These are phyloP conservation scores for Caenorhabditis latens DNA, from an alignment of 1,140 invertebrate genomes.

Conservation along the genomic window DNA sequence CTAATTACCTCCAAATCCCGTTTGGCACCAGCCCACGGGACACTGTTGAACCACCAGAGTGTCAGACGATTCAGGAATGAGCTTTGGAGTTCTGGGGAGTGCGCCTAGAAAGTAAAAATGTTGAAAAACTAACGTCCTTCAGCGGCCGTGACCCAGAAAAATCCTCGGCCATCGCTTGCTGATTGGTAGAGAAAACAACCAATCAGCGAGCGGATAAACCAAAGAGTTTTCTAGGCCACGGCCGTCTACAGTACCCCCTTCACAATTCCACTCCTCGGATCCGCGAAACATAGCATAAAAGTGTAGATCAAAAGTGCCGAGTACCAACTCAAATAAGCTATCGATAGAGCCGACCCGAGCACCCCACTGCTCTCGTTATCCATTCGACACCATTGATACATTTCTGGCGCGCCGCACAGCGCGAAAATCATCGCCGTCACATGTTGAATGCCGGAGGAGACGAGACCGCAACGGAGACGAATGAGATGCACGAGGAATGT, in stretches of 20 bases:
- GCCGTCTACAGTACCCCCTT: constrained; percentile 6
- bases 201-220: no score
- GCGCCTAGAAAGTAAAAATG: background rate
- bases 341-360: background rate
- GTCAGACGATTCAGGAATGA: constrained; percentile 69
- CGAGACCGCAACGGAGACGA: constrained; percentile 54
- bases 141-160: no score
- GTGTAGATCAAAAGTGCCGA: constrained; percentile 48
- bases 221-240: no score
- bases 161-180: no score
- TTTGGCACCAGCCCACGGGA: constrained; percentile 69
- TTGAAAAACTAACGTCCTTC: background rate
- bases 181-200: no score
- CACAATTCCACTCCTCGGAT: constrained; percentile 24
- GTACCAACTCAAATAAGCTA: constrained; percentile 50
- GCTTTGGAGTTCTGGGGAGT: constrained; percentile 65
- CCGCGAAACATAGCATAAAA: constrained; percentile 48
- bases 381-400: constrained; percentile 57
- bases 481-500: constrained; percentile 36
- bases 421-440: constrained; percentile 49
- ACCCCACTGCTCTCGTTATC: background rate
- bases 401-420: constrained; percentile 52
- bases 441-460: constrained; percentile 64
- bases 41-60: constrained; percentile 76
- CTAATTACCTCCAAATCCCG: constrained; percentile 70